These are phyloP conservation scores for Fragum whitleyi DNA, from an alignment of 2,888 invertebrate genomes.

Conservation along the genomic window DNA sequence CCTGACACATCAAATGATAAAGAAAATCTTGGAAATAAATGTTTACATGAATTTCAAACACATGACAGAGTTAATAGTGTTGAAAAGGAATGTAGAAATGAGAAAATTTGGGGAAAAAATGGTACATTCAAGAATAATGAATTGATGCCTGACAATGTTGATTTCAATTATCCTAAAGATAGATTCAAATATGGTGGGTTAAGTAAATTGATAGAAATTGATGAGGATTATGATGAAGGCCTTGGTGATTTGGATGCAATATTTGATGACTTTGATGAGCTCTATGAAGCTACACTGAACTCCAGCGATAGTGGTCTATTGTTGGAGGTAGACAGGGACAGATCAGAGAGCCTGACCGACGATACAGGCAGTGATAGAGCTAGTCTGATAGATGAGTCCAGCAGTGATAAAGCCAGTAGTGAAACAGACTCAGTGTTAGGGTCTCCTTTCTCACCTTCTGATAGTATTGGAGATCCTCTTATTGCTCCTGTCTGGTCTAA, in stretches of 20 bases:
- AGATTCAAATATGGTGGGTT: background rate
- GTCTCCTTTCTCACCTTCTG: constrained; percentile 15
- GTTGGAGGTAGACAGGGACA: background rate
- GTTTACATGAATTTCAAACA: background rate
- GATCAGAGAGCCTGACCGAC: background rate
- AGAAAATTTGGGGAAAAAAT: background rate
- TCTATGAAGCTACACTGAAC: constrained; percentile 48
- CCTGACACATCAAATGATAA: background rate
- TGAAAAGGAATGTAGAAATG: background rate
- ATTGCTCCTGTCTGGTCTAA: constrained; percentile 18
- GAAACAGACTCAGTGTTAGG: constrained; percentile 24
- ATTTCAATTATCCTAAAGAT: background rate
- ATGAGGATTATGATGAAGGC: constrained; percentile 60
- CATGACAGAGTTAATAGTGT: background rate
- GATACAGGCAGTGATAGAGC: constrained; percentile 18
- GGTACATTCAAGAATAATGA: background rate
- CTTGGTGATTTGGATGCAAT: constrained; percentile 60
- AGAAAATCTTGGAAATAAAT: background rate
- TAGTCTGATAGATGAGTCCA: background rate
- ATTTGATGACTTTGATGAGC: constrained; percentile 63
- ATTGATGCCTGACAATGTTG: background rate
- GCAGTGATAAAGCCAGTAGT: constrained; percentile 23
- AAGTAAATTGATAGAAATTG: constrained; percentile 19
- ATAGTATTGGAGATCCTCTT: background rate
- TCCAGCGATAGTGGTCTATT: background rate